Evolutionary conservation across 1,140 invertebrate genomes (phyloP).

Genomic region (Steinernema feltiae): DNA sequence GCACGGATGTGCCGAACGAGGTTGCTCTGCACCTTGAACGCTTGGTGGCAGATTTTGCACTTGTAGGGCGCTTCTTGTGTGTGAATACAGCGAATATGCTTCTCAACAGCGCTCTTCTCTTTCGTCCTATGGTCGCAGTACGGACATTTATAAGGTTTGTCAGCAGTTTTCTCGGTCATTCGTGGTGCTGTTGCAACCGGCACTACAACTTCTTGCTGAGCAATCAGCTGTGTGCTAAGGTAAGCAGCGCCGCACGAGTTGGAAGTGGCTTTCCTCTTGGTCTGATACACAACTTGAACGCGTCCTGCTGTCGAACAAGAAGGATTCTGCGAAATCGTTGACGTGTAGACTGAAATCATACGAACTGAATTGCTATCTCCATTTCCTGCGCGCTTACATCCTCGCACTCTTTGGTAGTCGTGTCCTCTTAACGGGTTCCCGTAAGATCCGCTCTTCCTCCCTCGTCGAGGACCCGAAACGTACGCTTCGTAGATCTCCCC

Average conservation of each 20-base stretch:
- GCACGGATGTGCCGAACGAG: conserved; percentile 36
- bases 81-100: conserved; percentile 38
- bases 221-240: too few species aligned
- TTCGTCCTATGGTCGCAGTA: conserved; percentile 35
- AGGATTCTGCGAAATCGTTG: background rate
- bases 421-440: background rate
- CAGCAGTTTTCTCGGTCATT: background rate
- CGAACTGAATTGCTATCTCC: background rate
- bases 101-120: conserved; percentile 34
- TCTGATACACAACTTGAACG: background rate
- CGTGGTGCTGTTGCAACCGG: background rate
- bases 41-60: conserved; percentile 29
- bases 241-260: background rate
- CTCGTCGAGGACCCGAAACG: conserved; percentile 13
- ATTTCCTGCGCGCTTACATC: background rate
- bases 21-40: conserved; percentile 42
- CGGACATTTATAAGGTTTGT: conserved; percentile 35
- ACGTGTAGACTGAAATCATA: background rate
- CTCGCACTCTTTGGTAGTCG: background rate
- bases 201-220: background rate
- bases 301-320: background rate
- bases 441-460: conserved; percentile 12
- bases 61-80: conserved; percentile 36
- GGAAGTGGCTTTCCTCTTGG: background rate
- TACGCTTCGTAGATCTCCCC: conserved; percentile 22